Percentiles rank a stretch among this genome's conserved stretches.
Conservation (phyloP, 2,797 vertebrate genomes). For the Tapera naevia region DNA sequence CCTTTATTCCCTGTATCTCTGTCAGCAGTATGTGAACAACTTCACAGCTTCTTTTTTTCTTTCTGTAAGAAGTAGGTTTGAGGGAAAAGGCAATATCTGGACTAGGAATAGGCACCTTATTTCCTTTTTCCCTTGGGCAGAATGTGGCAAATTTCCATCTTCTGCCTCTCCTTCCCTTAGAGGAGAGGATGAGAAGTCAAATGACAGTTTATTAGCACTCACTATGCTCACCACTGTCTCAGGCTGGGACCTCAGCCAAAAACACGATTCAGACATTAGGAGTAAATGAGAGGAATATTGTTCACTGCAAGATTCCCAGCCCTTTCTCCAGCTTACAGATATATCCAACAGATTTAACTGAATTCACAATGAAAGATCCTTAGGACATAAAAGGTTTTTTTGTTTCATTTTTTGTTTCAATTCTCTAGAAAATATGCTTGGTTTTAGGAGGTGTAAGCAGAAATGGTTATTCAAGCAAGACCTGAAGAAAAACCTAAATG, state of each 20-base stretch:
- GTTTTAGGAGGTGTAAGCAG: background rate
- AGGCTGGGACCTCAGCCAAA: constrained; percentile 2
- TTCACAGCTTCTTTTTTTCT: background rate
- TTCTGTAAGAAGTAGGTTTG: background rate
- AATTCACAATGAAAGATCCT: background rate
- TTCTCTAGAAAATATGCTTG: background rate
- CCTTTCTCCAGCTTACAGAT: background rate
- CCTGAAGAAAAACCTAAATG: background rate
- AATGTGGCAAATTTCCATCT: background rate
- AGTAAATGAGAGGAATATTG: background rate
- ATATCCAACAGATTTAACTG: background rate
- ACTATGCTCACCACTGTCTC: background rate
- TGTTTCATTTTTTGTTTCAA: background rate
- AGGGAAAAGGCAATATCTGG: background rate
- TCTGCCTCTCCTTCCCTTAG: background rate
- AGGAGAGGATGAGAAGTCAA: background rate
- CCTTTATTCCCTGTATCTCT: background rate
- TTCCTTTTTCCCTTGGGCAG: background rate
- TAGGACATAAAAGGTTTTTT: background rate
- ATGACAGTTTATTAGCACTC: background rate
- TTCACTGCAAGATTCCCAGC: background rate
- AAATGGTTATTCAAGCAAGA: background rate
- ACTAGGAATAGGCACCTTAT: background rate
- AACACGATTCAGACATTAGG: background rate
- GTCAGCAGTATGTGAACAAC: background rate